phyloP scores from a whole-genome alignment of 1,140 invertebrate genomes.

The Camponotus pennsylvanicus region DNA sequence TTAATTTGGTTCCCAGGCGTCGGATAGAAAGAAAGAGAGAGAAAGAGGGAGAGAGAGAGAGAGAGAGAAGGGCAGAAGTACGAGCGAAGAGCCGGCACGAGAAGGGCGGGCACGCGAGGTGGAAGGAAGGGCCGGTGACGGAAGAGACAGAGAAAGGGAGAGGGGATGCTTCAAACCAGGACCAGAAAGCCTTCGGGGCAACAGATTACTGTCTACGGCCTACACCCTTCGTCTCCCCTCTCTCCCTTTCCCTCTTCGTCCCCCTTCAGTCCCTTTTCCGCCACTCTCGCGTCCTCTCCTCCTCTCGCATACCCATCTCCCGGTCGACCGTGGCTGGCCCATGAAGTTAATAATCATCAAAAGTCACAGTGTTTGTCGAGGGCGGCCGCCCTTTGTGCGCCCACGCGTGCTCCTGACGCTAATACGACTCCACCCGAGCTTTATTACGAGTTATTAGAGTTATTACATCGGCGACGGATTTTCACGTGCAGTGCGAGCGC shows the following conservation, averaged over 20 bases:
- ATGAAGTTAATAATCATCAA: constrained; percentile 87
- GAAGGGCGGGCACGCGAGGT: constrained; percentile 6
- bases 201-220: constrained; percentile 83
- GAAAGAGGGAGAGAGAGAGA: no score
- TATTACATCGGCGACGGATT: constrained; percentile 83
- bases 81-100: constrained; percentile 51
- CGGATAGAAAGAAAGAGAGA: constrained; percentile 18
- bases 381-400: constrained; percentile 84
- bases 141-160: constrained; percentile 63
- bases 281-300: constrained; percentile 31
- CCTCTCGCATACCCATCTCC: constrained; percentile 73
- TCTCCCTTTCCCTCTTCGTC: constrained; percentile 38
- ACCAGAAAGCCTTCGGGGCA: constrained; percentile 82
- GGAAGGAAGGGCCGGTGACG: constrained; percentile 63
- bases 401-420: constrained; percentile 86
- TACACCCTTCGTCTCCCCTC: constrained; percentile 64
- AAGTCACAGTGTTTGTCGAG: constrained; percentile 86
- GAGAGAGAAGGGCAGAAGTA: constrained; percentile 63
- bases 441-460: constrained; percentile 86
- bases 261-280: constrained; percentile 57
- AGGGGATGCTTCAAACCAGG: constrained; percentile 67
- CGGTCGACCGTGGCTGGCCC: constrained; percentile 78
- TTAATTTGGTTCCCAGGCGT: constrained; percentile 86
- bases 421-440: constrained; percentile 85
- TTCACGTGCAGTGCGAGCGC: constrained; percentile 75